These are phyloP conservation scores for Eriocheir sinensis DNA, from an alignment of 1,140 invertebrate species.

Conservation along the genomic window DNA sequence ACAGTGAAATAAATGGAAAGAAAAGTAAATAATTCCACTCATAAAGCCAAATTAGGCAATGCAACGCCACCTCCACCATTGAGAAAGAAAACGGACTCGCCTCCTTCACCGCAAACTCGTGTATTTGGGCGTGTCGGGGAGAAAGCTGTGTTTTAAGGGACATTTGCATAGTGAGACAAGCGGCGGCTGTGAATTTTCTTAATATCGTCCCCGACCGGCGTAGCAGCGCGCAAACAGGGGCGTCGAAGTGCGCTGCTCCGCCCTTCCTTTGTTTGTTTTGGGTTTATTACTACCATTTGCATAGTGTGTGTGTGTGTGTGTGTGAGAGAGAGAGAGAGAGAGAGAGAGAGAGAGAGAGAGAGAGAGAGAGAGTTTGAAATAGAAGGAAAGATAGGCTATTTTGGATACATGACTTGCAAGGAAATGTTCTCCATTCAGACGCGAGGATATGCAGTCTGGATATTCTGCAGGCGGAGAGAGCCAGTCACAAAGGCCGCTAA, in stretches of 20 bases:
- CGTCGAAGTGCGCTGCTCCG: not conserved
- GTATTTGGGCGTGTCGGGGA: not conserved
- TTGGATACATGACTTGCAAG: too few relatives aligned
- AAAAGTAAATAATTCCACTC: too few relatives aligned
- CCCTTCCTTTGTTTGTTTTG: slow-evolving; percentile 10
- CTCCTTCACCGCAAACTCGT: not conserved
- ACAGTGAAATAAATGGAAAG: too few relatives aligned
- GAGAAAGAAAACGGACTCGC: not conserved
- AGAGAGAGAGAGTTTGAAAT: not conserved
- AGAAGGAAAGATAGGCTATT: too few relatives aligned
- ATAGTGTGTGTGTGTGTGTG: not conserved
- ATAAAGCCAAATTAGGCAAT: too few relatives aligned
- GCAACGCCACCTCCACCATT: not conserved
- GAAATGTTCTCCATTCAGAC: too few relatives aligned
- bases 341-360: not conserved
- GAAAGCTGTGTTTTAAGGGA: not conserved
- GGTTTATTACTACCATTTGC: not conserved
- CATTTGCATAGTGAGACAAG: slow-evolving; percentile 15
- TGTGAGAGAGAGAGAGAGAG: not conserved
- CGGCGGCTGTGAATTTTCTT: slow-evolving; percentile 14
- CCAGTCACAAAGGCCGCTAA: not conserved
- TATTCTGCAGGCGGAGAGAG: not conserved
- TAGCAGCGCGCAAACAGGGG: slow-evolving; percentile 9
- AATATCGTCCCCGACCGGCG: not conserved
- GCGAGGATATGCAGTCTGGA: not conserved